These are phyloP conservation scores for Microtus pennsylvanicus DNA, from an alignment of 2,113 vertebrate species.

Conservation along the genomic window DNA sequence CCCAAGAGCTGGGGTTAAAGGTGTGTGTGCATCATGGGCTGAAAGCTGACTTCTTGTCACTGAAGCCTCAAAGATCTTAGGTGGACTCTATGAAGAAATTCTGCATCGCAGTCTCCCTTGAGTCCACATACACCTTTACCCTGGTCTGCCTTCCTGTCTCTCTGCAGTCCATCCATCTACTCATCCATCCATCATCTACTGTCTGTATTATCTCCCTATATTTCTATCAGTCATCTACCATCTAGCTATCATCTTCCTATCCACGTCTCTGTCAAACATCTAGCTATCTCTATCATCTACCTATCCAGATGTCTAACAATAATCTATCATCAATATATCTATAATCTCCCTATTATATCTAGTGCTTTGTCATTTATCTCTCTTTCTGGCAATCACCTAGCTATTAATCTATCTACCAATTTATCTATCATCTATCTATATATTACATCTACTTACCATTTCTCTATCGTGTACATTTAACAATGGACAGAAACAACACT, in stretches of 20 bases:
- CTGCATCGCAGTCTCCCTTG: background rate
- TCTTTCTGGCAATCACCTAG: background rate
- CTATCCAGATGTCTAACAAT: background rate
- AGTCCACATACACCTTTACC: background rate
- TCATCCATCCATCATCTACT: background rate
- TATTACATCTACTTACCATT: background rate
- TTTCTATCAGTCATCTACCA: background rate
- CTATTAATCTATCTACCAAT: background rate
- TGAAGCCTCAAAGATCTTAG: background rate
- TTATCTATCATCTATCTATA: background rate
- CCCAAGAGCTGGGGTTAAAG: background rate
- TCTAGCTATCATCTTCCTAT: background rate
- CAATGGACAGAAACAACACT: background rate
- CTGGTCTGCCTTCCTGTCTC: background rate
- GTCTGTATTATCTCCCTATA: background rate
- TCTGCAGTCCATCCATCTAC: background rate
- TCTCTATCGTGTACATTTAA: background rate
- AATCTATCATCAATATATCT: background rate
- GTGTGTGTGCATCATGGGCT: rapidly evolving
- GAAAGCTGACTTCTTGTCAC: background rate
- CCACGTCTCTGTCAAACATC: background rate
- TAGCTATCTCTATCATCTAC: background rate
- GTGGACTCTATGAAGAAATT: background rate
- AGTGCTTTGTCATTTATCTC: background rate
- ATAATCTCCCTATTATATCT: background rate